Conservation (phyloP, 1,140 invertebrate genomes). For the Bombus vancouverensis region DNA sequence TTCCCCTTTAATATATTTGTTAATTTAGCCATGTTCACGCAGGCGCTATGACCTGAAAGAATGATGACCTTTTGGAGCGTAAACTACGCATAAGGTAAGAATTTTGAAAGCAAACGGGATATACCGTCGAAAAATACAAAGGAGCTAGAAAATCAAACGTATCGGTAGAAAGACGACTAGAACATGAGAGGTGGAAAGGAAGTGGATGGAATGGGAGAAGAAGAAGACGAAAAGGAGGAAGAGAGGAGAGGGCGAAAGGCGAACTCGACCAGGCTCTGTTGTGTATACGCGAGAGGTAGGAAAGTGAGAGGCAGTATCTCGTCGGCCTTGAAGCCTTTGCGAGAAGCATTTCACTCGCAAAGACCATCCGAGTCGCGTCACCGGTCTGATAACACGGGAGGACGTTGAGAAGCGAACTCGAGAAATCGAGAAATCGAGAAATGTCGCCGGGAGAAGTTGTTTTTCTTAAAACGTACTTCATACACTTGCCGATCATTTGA, state of each 20-base stretch:
- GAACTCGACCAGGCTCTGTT: constrained; percentile 16
- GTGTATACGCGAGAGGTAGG: constrained; percentile 35
- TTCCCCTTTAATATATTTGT: too few species aligned
- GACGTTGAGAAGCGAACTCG: constrained; percentile 5
- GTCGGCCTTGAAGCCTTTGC: constrained; percentile 71
- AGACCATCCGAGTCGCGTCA: constrained; percentile 56
- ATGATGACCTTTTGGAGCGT: too few species aligned
- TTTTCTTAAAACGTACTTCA: too few species aligned
- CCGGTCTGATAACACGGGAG: constrained; percentile 40
- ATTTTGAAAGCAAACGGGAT: not conserved
- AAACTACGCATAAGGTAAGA: too few species aligned
- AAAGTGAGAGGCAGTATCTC: constrained; percentile 72
- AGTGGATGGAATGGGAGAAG: constrained; percentile 9
- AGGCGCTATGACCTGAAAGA: too few species aligned
- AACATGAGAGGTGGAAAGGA: too few species aligned
- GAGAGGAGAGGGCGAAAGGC: constrained; percentile 30
- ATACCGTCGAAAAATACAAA: not conserved
- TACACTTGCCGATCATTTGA: too few species aligned
- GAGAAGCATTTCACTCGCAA: constrained; percentile 74
- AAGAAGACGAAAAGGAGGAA: constrained; percentile 16
- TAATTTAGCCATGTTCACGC: too few species aligned
- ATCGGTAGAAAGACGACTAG: too few species aligned
- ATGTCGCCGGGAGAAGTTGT: not conserved
- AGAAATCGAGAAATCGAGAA: not conserved
- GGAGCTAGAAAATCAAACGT: not conserved